These are phyloP conservation scores for Abrostola triplasia DNA, from an alignment of 2,888 invertebrate genomes.

Conservation along the genomic window DNA sequence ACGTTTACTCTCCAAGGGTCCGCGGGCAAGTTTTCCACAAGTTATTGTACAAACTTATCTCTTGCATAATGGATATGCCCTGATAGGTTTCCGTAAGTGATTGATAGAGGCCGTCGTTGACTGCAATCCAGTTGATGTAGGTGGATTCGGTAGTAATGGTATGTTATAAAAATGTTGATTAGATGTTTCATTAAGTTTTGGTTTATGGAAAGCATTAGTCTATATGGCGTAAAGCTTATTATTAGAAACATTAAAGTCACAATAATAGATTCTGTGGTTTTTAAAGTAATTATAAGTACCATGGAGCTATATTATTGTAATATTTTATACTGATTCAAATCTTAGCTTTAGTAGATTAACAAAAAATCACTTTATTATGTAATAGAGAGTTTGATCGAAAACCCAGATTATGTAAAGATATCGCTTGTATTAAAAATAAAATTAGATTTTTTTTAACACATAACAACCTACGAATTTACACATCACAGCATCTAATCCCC, in stretches of 20 bases:
- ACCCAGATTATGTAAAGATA: too few species aligned
- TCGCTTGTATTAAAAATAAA: not conserved
- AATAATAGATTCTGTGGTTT: too few species aligned
- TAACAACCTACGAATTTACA: not conserved
- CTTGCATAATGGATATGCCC: constrained; percentile 87
- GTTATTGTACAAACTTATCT: constrained; percentile 86
- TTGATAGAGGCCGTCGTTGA: constrained; percentile 79
- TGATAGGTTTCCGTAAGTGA: constrained; percentile 88
- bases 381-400: too few species aligned
- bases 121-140: constrained; percentile 54
- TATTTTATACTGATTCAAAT: too few species aligned
- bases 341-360: too few species aligned
- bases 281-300: too few species aligned
- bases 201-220: too few species aligned
- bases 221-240: too few species aligned
- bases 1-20: constrained; percentile 44
- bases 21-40: constrained; percentile 70
- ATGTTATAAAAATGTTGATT: not conserved
- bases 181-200: too few species aligned
- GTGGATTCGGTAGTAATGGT: constrained; percentile 42
- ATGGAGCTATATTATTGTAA: too few species aligned
- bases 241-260: too few species aligned
- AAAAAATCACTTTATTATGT: too few species aligned
- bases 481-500: constrained; percentile 42
- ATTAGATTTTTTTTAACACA: constrained; percentile 13